Conservation (phyloP, 2,797 vertebrate genomes). For the Poecilia picta region DNA sequence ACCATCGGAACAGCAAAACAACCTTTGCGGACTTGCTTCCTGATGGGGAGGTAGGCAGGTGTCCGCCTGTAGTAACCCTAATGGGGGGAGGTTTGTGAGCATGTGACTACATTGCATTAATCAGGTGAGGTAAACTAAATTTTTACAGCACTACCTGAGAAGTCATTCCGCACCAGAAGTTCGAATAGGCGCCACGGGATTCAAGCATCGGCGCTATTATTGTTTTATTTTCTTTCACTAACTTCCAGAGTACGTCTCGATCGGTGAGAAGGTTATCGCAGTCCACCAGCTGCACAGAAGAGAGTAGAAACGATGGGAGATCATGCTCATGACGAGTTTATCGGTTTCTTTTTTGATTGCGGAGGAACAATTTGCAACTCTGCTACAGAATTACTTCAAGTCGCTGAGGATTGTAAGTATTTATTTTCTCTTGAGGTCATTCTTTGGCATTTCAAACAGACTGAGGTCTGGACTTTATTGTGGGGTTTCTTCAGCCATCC, state of each 20-base stretch:
- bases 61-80: slow-evolving; percentile 95
- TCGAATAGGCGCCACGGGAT: slow-evolving; percentile 92
- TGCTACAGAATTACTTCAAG: neutral
- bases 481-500: neutral
- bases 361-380: neutral
- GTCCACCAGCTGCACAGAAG: slow-evolving; percentile 82
- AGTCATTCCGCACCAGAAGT: slow-evolving; percentile 98
- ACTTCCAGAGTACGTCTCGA: slow-evolving; percentile 82
- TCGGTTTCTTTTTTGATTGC: neutral
- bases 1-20: slow-evolving; percentile 96
- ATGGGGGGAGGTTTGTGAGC: slow-evolving; percentile 4
- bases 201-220: slow-evolving; percentile 93
- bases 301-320: slow-evolving; percentile 4
- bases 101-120: slow-evolving; percentile 9
- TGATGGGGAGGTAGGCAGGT: slow-evolving; percentile 90
- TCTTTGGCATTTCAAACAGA: neutral
- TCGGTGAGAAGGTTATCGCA: slow-evolving; percentile 91
- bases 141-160: slow-evolving; percentile 81
- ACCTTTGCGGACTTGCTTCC: slow-evolving; percentile 85
- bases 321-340: neutral
- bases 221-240: slow-evolving; percentile 91
- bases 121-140: neutral
- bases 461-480: neutral
- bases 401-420: neutral
- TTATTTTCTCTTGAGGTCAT: neutral